Percentiles rank a stretch among this genome's conserved stretches.
These are phyloP conservation scores for Chrysocyon brachyurus DNA, from an alignment of 2,797 vertebrate genomes.

Conservation along the genomic window DNA sequence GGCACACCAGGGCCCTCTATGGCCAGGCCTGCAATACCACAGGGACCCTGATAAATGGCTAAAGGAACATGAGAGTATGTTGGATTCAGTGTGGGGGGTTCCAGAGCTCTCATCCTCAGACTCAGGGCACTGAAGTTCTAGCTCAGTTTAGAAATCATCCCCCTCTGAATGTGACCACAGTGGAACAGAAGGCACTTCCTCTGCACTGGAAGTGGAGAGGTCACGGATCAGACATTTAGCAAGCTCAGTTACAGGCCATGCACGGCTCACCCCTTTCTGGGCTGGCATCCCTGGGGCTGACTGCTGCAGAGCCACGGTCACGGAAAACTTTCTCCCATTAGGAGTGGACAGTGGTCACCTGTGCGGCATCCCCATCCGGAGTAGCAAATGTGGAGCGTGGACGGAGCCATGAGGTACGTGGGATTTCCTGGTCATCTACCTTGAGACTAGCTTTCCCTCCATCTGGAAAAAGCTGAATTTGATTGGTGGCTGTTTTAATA, in stretches of 20 bases:
- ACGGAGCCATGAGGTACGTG: rapidly evolving
- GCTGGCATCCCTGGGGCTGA: background rate
- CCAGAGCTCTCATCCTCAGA: background rate
- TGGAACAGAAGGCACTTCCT: too few relatives aligned
- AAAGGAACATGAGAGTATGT: rapidly evolving
- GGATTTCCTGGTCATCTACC: background rate
- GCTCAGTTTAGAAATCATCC: background rate
- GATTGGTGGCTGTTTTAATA: background rate
- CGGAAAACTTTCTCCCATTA: background rate
- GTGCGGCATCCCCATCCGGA: rapidly evolving
- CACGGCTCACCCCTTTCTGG: background rate
- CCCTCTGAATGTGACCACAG: background rate
- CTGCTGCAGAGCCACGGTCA: background rate
- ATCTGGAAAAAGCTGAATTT: background rate
- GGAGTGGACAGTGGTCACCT: background rate
- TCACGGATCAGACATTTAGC: background rate
- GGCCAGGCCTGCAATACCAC: background rate
- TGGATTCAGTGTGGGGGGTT: too few relatives aligned
- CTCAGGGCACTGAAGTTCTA: background rate
- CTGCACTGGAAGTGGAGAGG: background rate
- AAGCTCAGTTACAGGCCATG: too few relatives aligned
- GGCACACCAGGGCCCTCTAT: background rate
- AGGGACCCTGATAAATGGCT: background rate
- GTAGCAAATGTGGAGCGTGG: rapidly evolving
- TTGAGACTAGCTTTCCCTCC: background rate